Percentiles rank a stretch among this genome's conserved stretches.
phyloP scores from a whole-genome alignment of 2,797 vertebrate species.

The Rachycentron canadum region DNA sequence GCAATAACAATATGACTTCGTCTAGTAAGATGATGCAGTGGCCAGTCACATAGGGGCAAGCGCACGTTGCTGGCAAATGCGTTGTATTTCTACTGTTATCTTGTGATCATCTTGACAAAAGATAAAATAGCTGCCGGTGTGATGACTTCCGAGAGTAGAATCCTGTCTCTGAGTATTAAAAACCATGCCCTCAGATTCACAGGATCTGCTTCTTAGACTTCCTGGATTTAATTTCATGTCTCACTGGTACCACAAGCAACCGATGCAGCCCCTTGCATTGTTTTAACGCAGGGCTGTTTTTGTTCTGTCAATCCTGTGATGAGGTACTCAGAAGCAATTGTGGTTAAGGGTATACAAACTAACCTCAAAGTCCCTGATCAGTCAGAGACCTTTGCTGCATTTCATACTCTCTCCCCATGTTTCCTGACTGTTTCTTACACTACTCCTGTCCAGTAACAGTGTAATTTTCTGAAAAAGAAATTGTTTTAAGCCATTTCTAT shows the following conservation, averaged over 20 bases:
- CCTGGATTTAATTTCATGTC: background rate
- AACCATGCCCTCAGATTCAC: background rate
- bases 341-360: background rate
- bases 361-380: background rate
- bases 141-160: background rate
- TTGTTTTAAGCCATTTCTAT: background rate
- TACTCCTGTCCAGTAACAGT: background rate
- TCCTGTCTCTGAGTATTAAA: background rate
- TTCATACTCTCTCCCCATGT: background rate
- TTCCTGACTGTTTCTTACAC: background rate
- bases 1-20: background rate
- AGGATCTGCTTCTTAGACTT: background rate
- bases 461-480: no score
- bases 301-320: background rate
- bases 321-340: background rate
- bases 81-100: background rate
- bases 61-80: no score
- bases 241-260: background rate
- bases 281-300: background rate
- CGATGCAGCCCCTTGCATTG: background rate
- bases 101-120: background rate
- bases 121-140: background rate
- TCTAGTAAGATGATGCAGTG: background rate
- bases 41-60: background rate
- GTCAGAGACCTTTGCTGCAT: background rate